Evolutionary conservation across 2,113 vertebrate genomes (phyloP), one percentile per base, ranked within the genome.

Genomic region (Hiodon tergisus): DNA sequence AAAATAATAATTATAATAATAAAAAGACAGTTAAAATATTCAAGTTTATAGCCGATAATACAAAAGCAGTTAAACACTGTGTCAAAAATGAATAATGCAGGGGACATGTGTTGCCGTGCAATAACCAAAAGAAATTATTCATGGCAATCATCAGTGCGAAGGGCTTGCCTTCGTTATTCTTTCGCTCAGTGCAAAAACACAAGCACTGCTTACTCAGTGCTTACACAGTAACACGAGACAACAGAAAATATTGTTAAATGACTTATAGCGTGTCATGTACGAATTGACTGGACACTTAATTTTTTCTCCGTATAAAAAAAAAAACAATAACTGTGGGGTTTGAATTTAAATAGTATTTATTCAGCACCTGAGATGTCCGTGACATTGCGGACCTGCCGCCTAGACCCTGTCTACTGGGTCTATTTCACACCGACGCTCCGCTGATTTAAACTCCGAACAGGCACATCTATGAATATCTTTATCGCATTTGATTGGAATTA

Each of bases 391-490:
- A 60, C 74, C 16, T 53, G 71, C 57, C 68, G 66, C 73, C 8
- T 53, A 67, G 54, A 52, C 3, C 55, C 57, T 13, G 76, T 80
- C 71, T 63, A 69, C 52, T 16, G 51, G 76, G 52, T 69, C 70
- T 67, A 79, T 81, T 76, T 79, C 77, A 77, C 74, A 76, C 66
- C 59, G 65, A 74, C 55, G 76, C 57, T 60, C 46, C 67, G 62
- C 66, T 69, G 31, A 55, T 77, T 70, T 51, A n/a, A 11, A 16
- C 65, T 67, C 50, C 61, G 10, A 51, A 5, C 61, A 58, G 67
- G 67, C 73, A 80, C 59, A 72, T 78, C 71, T 66, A 79, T 81
- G 76, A 81, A 81, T 81, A 81, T 81, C 79, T 81, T 81, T 79
- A 80, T 81, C 72, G 66, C 69, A 51, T 77, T 60, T 78, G 76